A percentile compares a stretch with the other conserved stretches of the same genome.
Evolutionary conservation across 1,140 invertebrate species (phyloP).

Genomic region (Maniola jurtina): DNA sequence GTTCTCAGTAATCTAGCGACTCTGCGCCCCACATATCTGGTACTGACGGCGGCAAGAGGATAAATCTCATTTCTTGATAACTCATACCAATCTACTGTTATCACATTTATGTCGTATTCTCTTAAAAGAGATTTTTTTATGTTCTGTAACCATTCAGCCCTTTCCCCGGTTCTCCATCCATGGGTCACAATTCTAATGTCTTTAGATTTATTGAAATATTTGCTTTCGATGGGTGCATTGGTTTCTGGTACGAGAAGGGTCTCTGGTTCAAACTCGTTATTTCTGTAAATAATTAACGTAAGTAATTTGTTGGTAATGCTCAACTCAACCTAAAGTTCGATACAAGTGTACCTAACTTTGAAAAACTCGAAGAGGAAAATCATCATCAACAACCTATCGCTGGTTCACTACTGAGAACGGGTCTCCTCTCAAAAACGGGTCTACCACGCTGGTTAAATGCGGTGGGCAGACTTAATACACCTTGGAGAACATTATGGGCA

Average conservation of each 20-base stretch:
- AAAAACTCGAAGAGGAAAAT: too few relatives aligned
- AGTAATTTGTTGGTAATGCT: neutral
- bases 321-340: too few relatives aligned
- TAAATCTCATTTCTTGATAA: slow-evolving; percentile 83
- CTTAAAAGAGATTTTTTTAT: slow-evolving; percentile 78
- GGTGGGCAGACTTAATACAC: too few relatives aligned
- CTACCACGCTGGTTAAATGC: too few relatives aligned
- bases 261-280: slow-evolving; percentile 48
- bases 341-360: too few relatives aligned
- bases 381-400: too few relatives aligned
- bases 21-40: slow-evolving; percentile 81
- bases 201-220: slow-evolving; percentile 78
- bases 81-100: slow-evolving; percentile 84
- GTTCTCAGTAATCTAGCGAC: slow-evolving; percentile 81
- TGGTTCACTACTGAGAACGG: too few relatives aligned
- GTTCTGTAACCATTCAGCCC: slow-evolving; percentile 55
- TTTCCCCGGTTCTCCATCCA: slow-evolving; percentile 83
- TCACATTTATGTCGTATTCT: slow-evolving; percentile 81
- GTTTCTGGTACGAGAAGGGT: slow-evolving; percentile 36
- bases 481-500: too few relatives aligned
- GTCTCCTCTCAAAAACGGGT: too few relatives aligned
- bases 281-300: slow-evolving; percentile 34
- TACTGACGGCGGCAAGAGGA: slow-evolving; percentile 82
- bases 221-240: slow-evolving; percentile 38
- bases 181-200: slow-evolving; percentile 85